Evolutionary conservation across 2,888 invertebrate genomes (phyloP).

Genomic region (Ophion ventricosus): DNA sequence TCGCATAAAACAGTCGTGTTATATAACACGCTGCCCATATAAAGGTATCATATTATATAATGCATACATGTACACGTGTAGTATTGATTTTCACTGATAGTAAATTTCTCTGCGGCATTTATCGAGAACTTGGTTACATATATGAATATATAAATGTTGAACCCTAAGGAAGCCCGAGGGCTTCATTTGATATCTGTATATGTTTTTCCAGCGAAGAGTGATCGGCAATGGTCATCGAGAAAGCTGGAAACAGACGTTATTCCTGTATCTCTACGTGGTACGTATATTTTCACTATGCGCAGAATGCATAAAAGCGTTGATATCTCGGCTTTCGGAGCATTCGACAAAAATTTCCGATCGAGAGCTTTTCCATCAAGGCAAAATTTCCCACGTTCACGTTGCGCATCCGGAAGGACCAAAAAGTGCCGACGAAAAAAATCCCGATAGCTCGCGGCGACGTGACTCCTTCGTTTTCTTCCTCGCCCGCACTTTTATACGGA

Average conservation of each 20-base stretch:
- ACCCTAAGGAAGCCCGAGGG: neutral
- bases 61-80: neutral
- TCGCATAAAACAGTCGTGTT: neutral
- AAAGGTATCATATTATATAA: neutral
- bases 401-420: neutral
- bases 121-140: neutral
- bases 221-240: neutral
- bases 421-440: slow-evolving; percentile 1
- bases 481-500: slow-evolving; percentile 1
- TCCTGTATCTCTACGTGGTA: neutral
- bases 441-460: neutral
- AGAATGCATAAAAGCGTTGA: neutral
- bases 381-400: neutral
- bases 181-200: neutral
- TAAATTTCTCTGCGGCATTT: neutral
- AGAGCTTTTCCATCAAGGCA: neutral
- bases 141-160: neutral
- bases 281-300: neutral
- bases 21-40: neutral
- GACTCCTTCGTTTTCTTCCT: slow-evolving; percentile 33
- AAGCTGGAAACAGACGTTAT: neutral
- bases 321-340: neutral
- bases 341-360: neutral
- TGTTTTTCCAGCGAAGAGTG: neutral
- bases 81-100: neutral